A percentile compares a stretch with the other conserved stretches of the same genome.
Evolutionary conservation across 2,888 invertebrate species (phyloP).

Genomic region (Athripsodes cinereus): DNA sequence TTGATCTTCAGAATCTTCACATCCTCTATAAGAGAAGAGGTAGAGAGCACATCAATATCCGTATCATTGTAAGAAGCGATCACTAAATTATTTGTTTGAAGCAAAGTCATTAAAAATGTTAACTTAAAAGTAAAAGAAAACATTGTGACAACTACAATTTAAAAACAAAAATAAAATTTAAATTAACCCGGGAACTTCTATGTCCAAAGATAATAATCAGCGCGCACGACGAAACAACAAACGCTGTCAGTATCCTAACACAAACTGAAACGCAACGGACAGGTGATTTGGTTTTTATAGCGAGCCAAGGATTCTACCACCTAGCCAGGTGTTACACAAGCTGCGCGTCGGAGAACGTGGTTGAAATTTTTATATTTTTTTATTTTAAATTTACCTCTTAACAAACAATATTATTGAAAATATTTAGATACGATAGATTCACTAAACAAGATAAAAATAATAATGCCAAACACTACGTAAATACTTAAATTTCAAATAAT

Average conservation of each 20-base stretch:
- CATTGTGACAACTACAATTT: background rate
- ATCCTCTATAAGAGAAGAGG: background rate
- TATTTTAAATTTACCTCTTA: no score
- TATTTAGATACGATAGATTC: no score
- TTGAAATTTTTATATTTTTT: background rate
- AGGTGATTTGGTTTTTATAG: conserved; percentile 1
- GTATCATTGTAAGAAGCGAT: background rate
- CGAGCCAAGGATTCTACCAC: background rate
- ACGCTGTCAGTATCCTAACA: background rate
- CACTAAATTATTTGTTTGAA: background rate
- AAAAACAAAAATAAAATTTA: background rate
- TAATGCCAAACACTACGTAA: no score
- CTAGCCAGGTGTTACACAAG: background rate
- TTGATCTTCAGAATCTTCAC: background rate
- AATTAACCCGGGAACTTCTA: background rate
- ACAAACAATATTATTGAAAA: no score
- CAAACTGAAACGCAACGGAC: background rate
- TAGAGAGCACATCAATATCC: background rate
- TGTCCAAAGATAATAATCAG: background rate
- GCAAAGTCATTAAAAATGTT: background rate
- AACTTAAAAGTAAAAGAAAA: background rate
- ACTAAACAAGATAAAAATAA: no score
- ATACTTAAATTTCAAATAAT: no score
- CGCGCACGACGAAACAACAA: background rate
- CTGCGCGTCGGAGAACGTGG: background rate